Percentiles rank a stretch among this genome's conserved stretches.
These are phyloP conservation scores for Drosophila parabipectinata DNA, from an alignment of 1,140 invertebrate species.

Conservation along the genomic window DNA sequence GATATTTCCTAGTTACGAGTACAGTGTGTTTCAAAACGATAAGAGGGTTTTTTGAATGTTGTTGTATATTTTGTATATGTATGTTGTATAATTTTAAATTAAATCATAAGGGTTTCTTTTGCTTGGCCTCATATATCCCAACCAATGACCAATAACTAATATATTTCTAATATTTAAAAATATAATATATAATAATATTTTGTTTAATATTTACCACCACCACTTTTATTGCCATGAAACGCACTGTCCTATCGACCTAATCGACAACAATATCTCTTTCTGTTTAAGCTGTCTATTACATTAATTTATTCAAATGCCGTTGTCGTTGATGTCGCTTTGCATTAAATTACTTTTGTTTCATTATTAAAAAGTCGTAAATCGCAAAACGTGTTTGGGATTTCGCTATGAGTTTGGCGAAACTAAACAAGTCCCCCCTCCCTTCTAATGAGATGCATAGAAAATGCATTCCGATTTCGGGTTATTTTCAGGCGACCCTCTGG, in stretches of 20 bases:
- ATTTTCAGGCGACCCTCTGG: slow-evolving; percentile 12
- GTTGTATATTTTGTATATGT: too few relatives aligned
- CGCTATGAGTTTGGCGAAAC: slow-evolving; percentile 39
- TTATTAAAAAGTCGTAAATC: slow-evolving; percentile 70
- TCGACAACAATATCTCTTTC: slow-evolving; percentile 40
- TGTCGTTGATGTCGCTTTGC: slow-evolving; percentile 63
- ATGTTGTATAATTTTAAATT: too few relatives aligned
- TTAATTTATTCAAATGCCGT: slow-evolving; percentile 80
- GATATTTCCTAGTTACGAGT: slow-evolving; percentile 74
- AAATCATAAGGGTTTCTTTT: too few relatives aligned
- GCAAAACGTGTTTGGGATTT: slow-evolving; percentile 67
- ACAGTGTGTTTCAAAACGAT: slow-evolving; percentile 16
- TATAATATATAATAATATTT: too few relatives aligned
- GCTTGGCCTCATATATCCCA: too few relatives aligned
- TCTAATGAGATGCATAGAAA: slow-evolving; percentile 28
- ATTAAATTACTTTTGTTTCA: slow-evolving; percentile 70
- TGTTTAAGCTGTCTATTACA: slow-evolving; percentile 75
- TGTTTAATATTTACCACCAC: too few relatives aligned
- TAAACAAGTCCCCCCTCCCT: slow-evolving; percentile 12
- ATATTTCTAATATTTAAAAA: too few relatives aligned
- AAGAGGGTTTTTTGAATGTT: neutral
- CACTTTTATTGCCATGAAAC: slow-evolving; percentile 6
- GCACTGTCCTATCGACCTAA: slow-evolving; percentile 21
- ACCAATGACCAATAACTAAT: too few relatives aligned
- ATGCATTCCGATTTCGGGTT: slow-evolving; percentile 29